Percentiles rank a stretch among this genome's conserved stretches.
Evolutionary conservation across 1,140 invertebrate species (phyloP).

Genomic region (Maconellicoccus hirsutus): DNA sequence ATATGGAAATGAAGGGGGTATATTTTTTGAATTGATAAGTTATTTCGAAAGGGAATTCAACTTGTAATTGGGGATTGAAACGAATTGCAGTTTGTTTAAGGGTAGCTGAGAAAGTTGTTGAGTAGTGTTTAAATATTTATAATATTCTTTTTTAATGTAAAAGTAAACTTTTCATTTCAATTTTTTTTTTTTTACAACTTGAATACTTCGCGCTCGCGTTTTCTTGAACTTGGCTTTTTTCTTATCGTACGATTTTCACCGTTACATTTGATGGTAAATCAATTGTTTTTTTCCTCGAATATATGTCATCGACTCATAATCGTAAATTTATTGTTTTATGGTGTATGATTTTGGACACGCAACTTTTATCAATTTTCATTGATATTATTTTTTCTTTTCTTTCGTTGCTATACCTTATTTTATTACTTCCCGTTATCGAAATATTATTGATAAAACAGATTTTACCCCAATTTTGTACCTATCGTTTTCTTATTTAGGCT

Average conservation of each 20-base stretch:
- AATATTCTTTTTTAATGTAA: background rate
- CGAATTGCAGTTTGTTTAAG: slow-evolving; percentile 4
- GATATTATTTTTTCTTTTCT: background rate
- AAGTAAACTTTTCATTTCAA: background rate
- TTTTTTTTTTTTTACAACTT: too few relatives aligned
- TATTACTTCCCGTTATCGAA: slow-evolving; percentile 14
- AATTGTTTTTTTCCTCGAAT: background rate
- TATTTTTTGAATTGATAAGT: slow-evolving; percentile 11
- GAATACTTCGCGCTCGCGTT: too few relatives aligned
- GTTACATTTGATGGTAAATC: background rate
- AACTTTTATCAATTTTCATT: background rate
- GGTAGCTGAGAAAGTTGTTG: background rate
- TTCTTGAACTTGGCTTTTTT: background rate
- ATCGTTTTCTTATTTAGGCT: background rate
- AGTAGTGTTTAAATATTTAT: slow-evolving; percentile 18
- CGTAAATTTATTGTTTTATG: background rate
- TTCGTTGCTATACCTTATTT: slow-evolving; percentile 13
- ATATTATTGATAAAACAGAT: slow-evolving; percentile 16
- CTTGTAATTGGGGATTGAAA: background rate
- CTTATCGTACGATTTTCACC: background rate
- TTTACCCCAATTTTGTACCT: background rate
- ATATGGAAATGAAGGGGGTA: slow-evolving; percentile 6
- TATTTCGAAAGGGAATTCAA: background rate
- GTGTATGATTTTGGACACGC: slow-evolving; percentile 8
- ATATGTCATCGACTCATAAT: background rate